phyloP scores from a whole-genome alignment of 2,113 vertebrate species.

The Ciconia boyciana region DNA sequence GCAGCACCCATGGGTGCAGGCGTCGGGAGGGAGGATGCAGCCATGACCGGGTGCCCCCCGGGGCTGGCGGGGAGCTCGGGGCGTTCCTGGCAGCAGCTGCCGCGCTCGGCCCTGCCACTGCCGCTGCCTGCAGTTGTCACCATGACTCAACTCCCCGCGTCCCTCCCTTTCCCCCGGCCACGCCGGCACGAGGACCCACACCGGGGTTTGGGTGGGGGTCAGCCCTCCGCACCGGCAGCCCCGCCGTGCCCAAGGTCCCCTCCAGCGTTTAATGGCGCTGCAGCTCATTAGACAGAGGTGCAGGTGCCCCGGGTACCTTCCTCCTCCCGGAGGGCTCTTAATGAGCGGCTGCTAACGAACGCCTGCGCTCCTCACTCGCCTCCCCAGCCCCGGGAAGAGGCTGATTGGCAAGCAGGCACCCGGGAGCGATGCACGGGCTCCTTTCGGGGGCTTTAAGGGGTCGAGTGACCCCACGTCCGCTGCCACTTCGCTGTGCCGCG shows the following conservation, averaged over 20 bases:
- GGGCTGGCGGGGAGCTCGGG: neutral
- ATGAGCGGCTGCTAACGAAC: slow-evolving; percentile 73
- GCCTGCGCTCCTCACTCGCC: neutral
- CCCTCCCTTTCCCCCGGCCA: neutral
- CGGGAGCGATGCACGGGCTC: neutral
- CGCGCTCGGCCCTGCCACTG: neutral
- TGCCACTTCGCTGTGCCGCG: neutral
- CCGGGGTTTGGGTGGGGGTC: neutral
- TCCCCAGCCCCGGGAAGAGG: neutral
- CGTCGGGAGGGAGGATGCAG: fast-evolving
- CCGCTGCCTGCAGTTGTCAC: neutral
- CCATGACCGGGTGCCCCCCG: neutral
- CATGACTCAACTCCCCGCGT: neutral
- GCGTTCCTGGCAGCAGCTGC: neutral
- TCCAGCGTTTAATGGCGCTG: slow-evolving; percentile 15
- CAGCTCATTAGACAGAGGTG: slow-evolving; percentile 75
- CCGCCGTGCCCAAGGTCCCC: neutral
- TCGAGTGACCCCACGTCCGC: neutral
- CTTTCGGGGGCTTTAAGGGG: neutral
- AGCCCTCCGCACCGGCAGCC: neutral
- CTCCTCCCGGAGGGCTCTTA: slow-evolving; percentile 65
- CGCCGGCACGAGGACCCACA: neutral
- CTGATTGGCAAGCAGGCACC: slow-evolving; percentile 32
- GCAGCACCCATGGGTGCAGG: neutral
- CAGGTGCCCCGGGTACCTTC: slow-evolving; percentile 72